Evolutionary conservation across 2,888 invertebrate species (phyloP).

Genomic region (Sicus ferrugineus): DNA sequence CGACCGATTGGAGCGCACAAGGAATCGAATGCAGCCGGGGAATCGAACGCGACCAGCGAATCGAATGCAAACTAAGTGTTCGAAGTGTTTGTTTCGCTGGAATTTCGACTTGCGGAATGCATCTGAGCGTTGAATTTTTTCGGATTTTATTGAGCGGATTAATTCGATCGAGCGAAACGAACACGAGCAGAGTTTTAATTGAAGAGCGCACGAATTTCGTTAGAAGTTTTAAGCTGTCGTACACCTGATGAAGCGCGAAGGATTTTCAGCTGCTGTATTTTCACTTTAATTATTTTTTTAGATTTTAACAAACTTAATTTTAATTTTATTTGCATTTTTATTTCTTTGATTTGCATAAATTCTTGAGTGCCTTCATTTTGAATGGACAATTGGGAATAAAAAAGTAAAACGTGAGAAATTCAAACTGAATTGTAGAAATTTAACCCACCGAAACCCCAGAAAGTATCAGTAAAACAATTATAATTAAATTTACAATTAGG

Average conservation of each 20-base stretch:
- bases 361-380: background rate
- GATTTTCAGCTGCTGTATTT: background rate
- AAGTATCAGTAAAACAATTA: background rate
- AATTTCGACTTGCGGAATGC: background rate
- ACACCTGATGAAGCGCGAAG: conserved; percentile 13
- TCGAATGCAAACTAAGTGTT: too few species aligned
- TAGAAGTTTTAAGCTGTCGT: background rate
- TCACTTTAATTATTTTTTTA: too few species aligned
- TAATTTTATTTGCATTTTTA: background rate
- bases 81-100: too few species aligned
- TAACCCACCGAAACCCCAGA: background rate
- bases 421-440: background rate
- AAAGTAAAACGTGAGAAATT: background rate
- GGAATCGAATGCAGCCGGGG: too few species aligned
- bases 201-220: background rate
- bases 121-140: conserved; percentile 33
- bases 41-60: too few species aligned
- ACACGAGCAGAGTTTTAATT: background rate
- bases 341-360: too few species aligned
- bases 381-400: background rate
- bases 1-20: background rate
- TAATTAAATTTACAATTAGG: background rate
- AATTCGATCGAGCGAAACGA: too few species aligned
- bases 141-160: too few species aligned
- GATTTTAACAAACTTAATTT: background rate